A percentile compares a stretch with the other conserved stretches of the same genome.
Evolutionary conservation across 2,113 vertebrate species (phyloP).

Genomic region (Eulacestoma nigropectus): DNA sequence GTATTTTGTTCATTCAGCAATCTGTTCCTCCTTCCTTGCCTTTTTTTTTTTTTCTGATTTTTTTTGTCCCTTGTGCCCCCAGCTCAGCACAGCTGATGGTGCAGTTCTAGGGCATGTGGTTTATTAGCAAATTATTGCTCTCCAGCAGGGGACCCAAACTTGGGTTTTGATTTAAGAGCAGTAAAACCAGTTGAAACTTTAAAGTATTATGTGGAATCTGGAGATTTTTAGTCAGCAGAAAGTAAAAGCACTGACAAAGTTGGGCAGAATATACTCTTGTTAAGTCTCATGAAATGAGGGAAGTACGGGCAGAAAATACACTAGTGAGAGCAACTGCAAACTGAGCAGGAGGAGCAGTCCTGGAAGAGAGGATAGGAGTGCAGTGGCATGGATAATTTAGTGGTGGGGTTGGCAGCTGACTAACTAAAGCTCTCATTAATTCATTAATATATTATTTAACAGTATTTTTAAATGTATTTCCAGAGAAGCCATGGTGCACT

Average conservation of each 20-base stretch:
- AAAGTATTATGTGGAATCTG: slow-evolving; percentile 1
- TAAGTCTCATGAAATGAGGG: background rate
- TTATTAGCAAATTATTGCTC: slow-evolving; percentile 41
- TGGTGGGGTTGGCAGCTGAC: background rate
- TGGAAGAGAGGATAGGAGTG: background rate
- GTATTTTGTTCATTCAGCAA: slow-evolving; percentile 2
- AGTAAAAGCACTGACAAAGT: background rate
- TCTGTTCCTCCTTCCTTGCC: background rate
- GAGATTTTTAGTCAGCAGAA: slow-evolving; percentile 53
- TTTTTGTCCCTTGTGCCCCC: background rate
- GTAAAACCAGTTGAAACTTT: slow-evolving; percentile 16
- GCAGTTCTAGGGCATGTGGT: background rate
- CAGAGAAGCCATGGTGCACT: background rate
- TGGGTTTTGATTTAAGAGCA: slow-evolving; percentile 34
- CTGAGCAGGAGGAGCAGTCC: background rate
- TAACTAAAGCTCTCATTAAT: background rate
- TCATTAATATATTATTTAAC: background rate
- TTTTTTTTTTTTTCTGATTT: background rate
- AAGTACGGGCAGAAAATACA: background rate
- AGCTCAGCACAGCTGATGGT: slow-evolving; percentile 31
- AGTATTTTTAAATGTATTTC: background rate
- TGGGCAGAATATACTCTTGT: background rate
- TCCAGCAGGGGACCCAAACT: slow-evolving; percentile 16
- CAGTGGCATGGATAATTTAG: background rate
- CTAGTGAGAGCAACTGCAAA: background rate